Base-by-base conservation (phyloP, 2,797 vertebrate genomes). In the Cottoperca gobio region DNA sequence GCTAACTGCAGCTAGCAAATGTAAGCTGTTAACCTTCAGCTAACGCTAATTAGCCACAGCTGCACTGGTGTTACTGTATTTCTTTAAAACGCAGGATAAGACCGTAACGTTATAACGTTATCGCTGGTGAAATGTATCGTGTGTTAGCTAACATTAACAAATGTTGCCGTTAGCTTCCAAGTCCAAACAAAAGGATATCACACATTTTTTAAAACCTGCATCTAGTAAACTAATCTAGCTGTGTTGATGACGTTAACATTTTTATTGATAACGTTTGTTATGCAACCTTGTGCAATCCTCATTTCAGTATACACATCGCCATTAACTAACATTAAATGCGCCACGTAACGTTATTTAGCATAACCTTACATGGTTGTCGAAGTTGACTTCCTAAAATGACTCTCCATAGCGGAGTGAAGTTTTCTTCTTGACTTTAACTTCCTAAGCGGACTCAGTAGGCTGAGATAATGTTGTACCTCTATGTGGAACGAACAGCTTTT, bases 1-100 rank as follows among this genome's bases (percentile, higher is more conserved):
- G 77, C 75, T 74, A 84, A 75, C 37, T 39, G 8, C 26, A 48
- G 45, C 71, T 58, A 53, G 55, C 64, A 62, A 63, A 63, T 46
- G 35, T 52, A 6, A 60, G 19, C 6, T 2, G 39, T 61, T 70
- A 61, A 24, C 53, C 40, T 54, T 31, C 12, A 60, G 33, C 49
- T 39, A 49, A 33, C 57, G 45, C 19, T 57, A 70, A 67, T 55
- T 43, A 77, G 61, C 55, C 16, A 21, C 21, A 3, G 19, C 14
- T 37, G 21, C 5, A 3, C 0, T 28, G 11, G 33, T 19, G n/a
- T 17, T 33, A 5, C 8, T n/a, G n/a, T n/a, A n/a, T n/a, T n/a
- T n/a, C n/a, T n/a, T n/a, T n/a, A n/a, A n/a, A n/a, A n/a, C n/a
- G n/a, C n/a, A n/a, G n/a, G n/a, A n/a, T n/a, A n/a, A n/a, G n/a